These are phyloP conservation scores for Nannoperca obscura DNA, from an alignment of 2,797 vertebrate genomes.

Conservation along the genomic window DNA sequence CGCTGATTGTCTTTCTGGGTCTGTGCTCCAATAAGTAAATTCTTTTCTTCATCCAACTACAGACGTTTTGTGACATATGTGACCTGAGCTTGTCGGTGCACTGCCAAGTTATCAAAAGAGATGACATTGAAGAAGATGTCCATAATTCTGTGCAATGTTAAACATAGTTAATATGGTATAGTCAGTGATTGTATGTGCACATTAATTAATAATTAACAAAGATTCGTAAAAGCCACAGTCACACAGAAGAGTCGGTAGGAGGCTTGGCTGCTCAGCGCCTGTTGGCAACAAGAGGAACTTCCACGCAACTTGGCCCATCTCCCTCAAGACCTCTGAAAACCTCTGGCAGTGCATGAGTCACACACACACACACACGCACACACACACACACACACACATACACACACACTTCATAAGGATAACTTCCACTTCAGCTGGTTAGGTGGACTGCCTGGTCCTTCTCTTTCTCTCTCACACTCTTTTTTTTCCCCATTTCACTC, in stretches of 20 bases:
- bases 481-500: conserved; percentile 56
- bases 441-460: conserved; percentile 76
- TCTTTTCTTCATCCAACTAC: conserved; percentile 5
- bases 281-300: conserved; percentile 74
- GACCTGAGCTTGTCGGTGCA: not conserved
- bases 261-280: conserved; percentile 61
- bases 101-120: not conserved
- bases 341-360: conserved; percentile 77
- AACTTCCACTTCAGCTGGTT: conserved; percentile 85
- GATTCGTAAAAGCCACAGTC: no score
- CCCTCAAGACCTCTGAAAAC: conserved; percentile 75
- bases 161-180: not conserved
- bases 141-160: not conserved
- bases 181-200: conserved; percentile 2
- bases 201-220: conserved; percentile 37
- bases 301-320: conserved; percentile 78
- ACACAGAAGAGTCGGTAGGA: no score
- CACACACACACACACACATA: conserved; percentile 62
- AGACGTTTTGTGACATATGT: not conserved
- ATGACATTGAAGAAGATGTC: no score
- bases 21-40: conserved; percentile 5
- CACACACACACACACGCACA: conserved; percentile 52
- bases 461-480: conserved; percentile 58
- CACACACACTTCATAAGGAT: conserved; percentile 74
- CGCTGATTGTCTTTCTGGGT: conserved; percentile 14